Base-by-base conservation (phyloP, 35 echinoderm and acorn worm species). In the Apostichopus japonicus region DNA sequence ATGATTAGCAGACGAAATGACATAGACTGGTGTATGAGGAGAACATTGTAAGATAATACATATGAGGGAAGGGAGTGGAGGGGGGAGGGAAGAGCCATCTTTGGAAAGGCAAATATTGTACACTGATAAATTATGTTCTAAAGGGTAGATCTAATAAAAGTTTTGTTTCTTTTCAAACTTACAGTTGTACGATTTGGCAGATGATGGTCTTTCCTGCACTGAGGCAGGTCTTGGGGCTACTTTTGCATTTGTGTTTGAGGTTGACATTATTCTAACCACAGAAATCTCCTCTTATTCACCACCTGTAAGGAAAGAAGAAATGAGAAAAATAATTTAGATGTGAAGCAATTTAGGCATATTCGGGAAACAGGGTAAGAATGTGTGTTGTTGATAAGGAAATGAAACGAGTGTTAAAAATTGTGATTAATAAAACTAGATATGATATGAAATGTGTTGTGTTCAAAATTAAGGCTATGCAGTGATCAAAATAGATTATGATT, bases 181-280 rank as follows among this genome's bases (percentile, higher is more conserved):
- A 95, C 94, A 92, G 65, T 95, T 95, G 82, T 96, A 92, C 55
- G 95, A 96, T 55, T 83, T 57, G 11, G 93, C 88, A 7, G 95
- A 96, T 2, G 93, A 59, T 15, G 95, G 95, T 92, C 95, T 92
- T 44, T 96, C 95, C 63, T 67, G 63, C 9, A 67, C 11, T 15
- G 63, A 67, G 11, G 63, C 63, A 67, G 63, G 63, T 19, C 4
- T 9, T 67, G 63, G 63, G 11, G 63, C 63, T 15, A 67, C 63
- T 67, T 67, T 67, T 67, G 63, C 19, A 11, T 67, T 67, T 67
- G 14, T 67, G 19, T 17, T 67, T 0, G 19, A 11, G 11, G 19
- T 19, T 67, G 63, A 67, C 63, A 67, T 67, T 11, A 11, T 67
- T 67, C 63, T 67, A 0, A 19, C 11, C 19, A 15, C 19, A 67